Evolutionary conservation across 2,797 vertebrate genomes (phyloP).

Genomic region (Xenentodon cancila): DNA sequence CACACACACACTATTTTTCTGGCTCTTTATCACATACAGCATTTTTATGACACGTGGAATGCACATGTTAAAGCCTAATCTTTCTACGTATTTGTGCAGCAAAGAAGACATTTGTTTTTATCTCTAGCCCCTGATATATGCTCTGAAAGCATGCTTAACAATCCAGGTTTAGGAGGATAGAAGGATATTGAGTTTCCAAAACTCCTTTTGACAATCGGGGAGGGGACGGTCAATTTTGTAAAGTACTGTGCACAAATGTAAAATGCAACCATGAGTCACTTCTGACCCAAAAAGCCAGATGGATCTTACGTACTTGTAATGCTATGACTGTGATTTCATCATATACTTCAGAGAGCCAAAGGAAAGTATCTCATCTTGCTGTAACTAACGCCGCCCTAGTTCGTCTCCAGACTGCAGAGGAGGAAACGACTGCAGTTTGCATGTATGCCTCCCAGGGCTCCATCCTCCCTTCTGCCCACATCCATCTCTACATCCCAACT

Average conservation of each 20-base stretch:
- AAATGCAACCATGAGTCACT: conserved; percentile 4
- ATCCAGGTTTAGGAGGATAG: background rate
- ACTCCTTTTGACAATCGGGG: background rate
- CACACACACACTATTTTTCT: background rate
- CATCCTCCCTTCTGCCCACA: conserved; percentile 38
- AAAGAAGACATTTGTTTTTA: background rate
- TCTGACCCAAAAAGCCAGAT: conserved; percentile 30
- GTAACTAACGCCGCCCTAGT: conserved; percentile 15
- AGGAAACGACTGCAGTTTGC: conserved; percentile 39
- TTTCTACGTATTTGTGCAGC: background rate
- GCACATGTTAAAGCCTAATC: conserved; percentile 3
- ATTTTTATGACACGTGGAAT: background rate
- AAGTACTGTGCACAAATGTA: background rate
- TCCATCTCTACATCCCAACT: conserved; percentile 29
- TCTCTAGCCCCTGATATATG: background rate
- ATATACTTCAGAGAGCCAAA: conserved; percentile 26
- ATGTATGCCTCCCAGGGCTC: conserved; percentile 39
- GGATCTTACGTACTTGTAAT: conserved; percentile 16
- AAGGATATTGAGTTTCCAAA: background rate
- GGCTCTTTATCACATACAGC: conserved; percentile 1
- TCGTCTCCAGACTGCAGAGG: conserved; percentile 30
- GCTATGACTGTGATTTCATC: conserved; percentile 41
- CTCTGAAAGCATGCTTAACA: background rate
- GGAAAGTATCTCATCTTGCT: conserved; percentile 32
- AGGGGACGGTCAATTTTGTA: background rate